These are phyloP conservation scores for Drosophila birchii DNA, from an alignment of 2,888 invertebrate genomes.

Conservation along the genomic window DNA sequence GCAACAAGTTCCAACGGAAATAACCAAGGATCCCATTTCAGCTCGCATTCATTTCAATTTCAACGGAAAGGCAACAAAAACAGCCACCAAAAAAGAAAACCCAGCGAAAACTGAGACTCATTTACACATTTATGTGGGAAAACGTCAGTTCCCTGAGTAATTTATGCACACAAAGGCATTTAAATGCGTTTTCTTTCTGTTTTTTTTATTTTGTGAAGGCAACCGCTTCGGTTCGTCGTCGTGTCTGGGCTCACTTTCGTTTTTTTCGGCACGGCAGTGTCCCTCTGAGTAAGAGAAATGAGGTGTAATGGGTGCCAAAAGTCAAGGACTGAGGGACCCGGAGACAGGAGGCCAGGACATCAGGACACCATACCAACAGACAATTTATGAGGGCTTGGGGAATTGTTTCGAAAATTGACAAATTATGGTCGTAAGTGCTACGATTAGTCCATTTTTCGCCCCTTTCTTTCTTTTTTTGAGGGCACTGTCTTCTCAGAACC, in stretches of 20 bases:
- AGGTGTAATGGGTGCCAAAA: conserved; percentile 72
- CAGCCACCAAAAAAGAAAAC: conserved; percentile 1
- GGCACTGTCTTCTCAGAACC: conserved; percentile 53
- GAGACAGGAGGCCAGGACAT: conserved; percentile 40
- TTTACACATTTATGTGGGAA: conserved; percentile 60
- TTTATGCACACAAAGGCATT: conserved; percentile 70
- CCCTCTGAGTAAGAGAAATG: conserved; percentile 51
- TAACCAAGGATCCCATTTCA: conserved; percentile 11
- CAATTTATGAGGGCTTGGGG: conserved; percentile 69
- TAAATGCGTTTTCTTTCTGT: conserved; percentile 56
- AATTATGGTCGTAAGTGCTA: conserved; percentile 75
- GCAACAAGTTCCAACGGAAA: conserved; percentile 41
- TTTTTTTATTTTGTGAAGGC: neutral
- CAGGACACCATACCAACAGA: conserved; percentile 25
- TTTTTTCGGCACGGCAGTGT: conserved; percentile 67
- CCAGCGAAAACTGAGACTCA: conserved; percentile 55
- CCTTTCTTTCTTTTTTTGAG: conserved; percentile 24
- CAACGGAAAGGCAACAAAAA: neutral
- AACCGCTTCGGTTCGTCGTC: conserved; percentile 26
- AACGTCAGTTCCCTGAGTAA: conserved; percentile 58
- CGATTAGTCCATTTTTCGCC: conserved; percentile 61
- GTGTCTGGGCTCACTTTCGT: conserved; percentile 62
- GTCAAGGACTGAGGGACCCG: conserved; percentile 46
- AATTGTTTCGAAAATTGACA: conserved; percentile 80
- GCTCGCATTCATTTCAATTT: conserved; percentile 60